Evolutionary conservation across 1,140 invertebrate genomes (phyloP), one percentile per base, ranked within the genome.

Genomic region (Scaptodrosophila lebanonensis): DNA sequence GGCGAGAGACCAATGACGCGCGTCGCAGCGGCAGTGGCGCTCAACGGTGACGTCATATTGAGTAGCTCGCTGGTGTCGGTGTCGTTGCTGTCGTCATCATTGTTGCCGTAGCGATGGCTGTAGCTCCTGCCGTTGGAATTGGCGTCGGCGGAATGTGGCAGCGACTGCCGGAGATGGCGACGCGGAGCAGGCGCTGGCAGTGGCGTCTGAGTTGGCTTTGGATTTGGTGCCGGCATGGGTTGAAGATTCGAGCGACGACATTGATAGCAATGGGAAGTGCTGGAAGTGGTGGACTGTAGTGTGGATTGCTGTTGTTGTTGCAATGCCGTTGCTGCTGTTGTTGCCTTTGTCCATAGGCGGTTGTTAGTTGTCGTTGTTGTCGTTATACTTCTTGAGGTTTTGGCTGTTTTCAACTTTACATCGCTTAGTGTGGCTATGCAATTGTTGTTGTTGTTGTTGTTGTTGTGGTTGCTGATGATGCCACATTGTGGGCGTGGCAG

Each of bases 21-120:
- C 16, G 75, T 79, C 44, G 73, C 73, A 13, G 73, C 64, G 5
- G 73, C 73, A 36, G 56, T 79, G n/a, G 73, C 73, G 30, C 68
- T 73, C 36, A 79, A 9, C 25, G 75, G 60, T 44, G 75, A 69
- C 22, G 73, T 82, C 64, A 68, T 66, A 18, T 79, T 79, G 51
- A 73, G 75, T 60, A 79, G 49, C 30, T 79, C 73, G n/a, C 73
- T 79, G 40, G 68, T 65, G 69, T 79, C 73, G 30, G 73, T 79
- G 17, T 79, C 73, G 7, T 39, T 8, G 22, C 22, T 53, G 3
- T 67, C 47, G 20, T 22, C 39, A 18, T 51, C 65, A 2, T 38
- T 38, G n/a, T 70, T 32, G 1, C 52, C 38, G 5, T 32, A 4
- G 8, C 8, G 3, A 8, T 25, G 3, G 51, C 27, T 5, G 20